A percentile compares a stretch with the other conserved stretches of the same genome.
phyloP scores from a whole-genome alignment of 2,113 vertebrate species.

The Pterophyllum scalare region DNA sequence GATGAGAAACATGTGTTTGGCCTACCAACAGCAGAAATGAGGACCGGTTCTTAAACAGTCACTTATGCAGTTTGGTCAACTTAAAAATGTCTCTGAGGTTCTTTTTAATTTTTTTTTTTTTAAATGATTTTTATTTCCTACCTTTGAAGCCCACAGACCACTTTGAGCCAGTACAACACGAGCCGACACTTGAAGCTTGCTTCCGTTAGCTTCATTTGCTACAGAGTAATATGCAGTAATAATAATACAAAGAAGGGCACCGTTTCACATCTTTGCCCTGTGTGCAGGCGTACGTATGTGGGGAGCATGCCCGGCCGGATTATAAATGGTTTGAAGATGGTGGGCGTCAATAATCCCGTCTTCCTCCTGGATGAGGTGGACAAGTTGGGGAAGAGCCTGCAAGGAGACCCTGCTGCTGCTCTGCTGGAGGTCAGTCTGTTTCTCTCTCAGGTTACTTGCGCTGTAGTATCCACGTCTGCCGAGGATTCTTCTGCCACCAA shows the following conservation, averaged over 20 bases:
- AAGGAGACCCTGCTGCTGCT: slow-evolving; percentile 96
- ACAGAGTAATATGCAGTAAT: not conserved
- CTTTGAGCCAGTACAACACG: not conserved
- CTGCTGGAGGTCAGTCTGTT: slow-evolving; percentile 89
- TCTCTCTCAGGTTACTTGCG: not conserved
- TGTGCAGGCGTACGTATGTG: slow-evolving; percentile 91
- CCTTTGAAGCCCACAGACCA: not conserved
- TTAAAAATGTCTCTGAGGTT: not conserved
- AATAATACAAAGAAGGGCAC: not conserved
- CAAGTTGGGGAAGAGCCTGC: slow-evolving; percentile 95
- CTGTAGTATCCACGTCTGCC: not conserved
- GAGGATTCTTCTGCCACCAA: not conserved
- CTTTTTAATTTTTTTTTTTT: not conserved
- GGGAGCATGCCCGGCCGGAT: slow-evolving; percentile 98
- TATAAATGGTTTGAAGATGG: slow-evolving; percentile 94
- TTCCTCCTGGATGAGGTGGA: slow-evolving; percentile 97
- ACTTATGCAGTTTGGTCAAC: not conserved
- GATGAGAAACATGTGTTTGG: slow-evolving; percentile 30
- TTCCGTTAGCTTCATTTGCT: not conserved
- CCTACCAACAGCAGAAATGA: slow-evolving; percentile 18
- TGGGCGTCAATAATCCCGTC: slow-evolving; percentile 94
- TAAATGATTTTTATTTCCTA: not conserved
- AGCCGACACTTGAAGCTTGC: rapidly evolving
- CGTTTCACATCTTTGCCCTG: not conserved
- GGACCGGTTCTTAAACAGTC: not conserved